A percentile compares a stretch with the other conserved stretches of the same genome.
Conservation (phyloP, 2,797 vertebrate species). For the Emydoidea blandingii region DNA sequence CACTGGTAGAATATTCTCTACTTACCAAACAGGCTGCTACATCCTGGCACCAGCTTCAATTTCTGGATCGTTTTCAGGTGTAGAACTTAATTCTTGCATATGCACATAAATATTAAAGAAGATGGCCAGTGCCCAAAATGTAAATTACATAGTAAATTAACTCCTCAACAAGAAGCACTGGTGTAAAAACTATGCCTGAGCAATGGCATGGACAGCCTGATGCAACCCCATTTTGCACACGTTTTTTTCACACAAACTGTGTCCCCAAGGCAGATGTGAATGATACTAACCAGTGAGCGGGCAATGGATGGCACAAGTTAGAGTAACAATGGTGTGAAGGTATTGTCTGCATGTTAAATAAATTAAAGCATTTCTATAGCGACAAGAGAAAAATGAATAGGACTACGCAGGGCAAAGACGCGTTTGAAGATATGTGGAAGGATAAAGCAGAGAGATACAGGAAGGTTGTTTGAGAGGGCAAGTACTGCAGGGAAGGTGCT, state of each 20-base stretch:
- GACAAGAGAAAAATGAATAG: not conserved
- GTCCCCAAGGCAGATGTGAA: not conserved
- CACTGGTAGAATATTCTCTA: not conserved
- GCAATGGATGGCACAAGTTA: not conserved
- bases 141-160: not conserved
- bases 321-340: fast-evolving
- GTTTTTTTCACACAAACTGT: not conserved
- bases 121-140: not conserved
- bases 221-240: too few relatives aligned
- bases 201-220: not conserved
- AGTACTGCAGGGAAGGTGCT: not conserved
- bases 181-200: not conserved
- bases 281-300: not conserved
- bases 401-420: not conserved
- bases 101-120: not conserved
- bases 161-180: not conserved
- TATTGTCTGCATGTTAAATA: not conserved
- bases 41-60: not conserved
- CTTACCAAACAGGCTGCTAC: not conserved
- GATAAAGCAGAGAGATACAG: not conserved
- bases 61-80: not conserved
- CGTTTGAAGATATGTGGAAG: not conserved
- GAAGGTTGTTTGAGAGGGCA: not conserved
- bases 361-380: not conserved
- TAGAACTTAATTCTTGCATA: not conserved